Percentiles rank a stretch among this genome's conserved stretches.
Conservation (phyloP, 2,888 invertebrate species). For the Coleophora deauratella region DNA sequence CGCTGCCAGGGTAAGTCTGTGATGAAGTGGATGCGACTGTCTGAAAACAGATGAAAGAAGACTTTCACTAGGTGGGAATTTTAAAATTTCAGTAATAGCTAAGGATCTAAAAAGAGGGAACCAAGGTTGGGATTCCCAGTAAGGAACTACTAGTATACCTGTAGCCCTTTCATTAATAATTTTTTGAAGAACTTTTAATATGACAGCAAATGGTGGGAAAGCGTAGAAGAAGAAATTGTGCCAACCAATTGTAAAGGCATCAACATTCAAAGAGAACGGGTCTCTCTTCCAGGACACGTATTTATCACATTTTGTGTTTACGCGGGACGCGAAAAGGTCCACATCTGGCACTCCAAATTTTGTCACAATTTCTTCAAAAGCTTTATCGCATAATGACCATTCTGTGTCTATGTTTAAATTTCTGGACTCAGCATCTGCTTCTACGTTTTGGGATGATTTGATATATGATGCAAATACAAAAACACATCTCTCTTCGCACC, state of each 20-base stretch:
- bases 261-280: constrained; percentile 8
- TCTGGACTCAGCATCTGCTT: constrained; percentile 4
- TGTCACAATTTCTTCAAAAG: neutral
- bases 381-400: neutral
- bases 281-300: constrained; percentile 10
- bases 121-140: neutral
- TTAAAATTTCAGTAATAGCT: neutral
- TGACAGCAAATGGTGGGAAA: constrained; percentile 12
- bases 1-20: constrained; percentile 13
- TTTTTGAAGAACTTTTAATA: constrained; percentile 8
- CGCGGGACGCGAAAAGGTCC: neutral
- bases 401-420: constrained; percentile 3
- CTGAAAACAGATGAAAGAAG: constrained; percentile 13
- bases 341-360: neutral
- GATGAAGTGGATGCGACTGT: constrained; percentile 10
- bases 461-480: constrained; percentile 3
- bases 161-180: constrained; percentile 9
- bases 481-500: constrained; percentile 4
- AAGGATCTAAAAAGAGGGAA: neutral
- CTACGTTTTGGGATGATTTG: constrained; percentile 1
- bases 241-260: constrained; percentile 14
- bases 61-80: constrained; percentile 8
- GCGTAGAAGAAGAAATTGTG: constrained; percentile 10
- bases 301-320: constrained; percentile 4
- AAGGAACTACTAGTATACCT: constrained; percentile 9